These are phyloP conservation scores for Petroica traversi DNA, from an alignment of 2,113 vertebrate species.

Conservation along the genomic window DNA sequence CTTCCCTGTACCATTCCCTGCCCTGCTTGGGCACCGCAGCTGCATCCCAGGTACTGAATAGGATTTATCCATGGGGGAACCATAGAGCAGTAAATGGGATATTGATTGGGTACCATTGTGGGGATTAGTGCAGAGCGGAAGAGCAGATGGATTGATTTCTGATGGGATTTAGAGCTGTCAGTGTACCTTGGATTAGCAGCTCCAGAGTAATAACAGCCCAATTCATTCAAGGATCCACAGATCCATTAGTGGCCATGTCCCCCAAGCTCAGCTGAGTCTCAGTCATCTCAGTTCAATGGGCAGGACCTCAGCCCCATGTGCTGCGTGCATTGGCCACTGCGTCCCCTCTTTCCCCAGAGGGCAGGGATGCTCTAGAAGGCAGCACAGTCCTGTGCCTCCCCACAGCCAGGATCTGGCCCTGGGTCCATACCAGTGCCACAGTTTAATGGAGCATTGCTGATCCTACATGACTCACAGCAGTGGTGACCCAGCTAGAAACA, in stretches of 20 bases:
- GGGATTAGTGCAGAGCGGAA: background rate
- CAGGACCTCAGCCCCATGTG: background rate
- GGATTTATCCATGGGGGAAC: background rate
- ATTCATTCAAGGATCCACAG: background rate
- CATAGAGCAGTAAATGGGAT: background rate
- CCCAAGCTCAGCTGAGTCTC: background rate
- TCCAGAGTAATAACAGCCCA: background rate
- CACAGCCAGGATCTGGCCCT: background rate
- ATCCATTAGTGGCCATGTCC: rapidly evolving
- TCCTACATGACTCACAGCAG: background rate
- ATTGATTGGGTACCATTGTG: background rate
- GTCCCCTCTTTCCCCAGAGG: background rate
- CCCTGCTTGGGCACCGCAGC: rapidly evolving
- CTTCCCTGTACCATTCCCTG: background rate
- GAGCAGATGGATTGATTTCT: background rate
- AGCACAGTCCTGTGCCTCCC: background rate
- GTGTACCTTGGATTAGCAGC: background rate
- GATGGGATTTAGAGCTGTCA: background rate
- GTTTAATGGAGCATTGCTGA: background rate
- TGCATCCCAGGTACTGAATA: rapidly evolving
- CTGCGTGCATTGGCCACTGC: background rate
- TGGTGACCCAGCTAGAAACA: background rate
- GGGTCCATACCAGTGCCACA: rapidly evolving
- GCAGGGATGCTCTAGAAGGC: background rate
- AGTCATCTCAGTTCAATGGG: background rate